Conservation (phyloP, 2,888 invertebrate species). For the Cheilosia scutellata region DNA sequence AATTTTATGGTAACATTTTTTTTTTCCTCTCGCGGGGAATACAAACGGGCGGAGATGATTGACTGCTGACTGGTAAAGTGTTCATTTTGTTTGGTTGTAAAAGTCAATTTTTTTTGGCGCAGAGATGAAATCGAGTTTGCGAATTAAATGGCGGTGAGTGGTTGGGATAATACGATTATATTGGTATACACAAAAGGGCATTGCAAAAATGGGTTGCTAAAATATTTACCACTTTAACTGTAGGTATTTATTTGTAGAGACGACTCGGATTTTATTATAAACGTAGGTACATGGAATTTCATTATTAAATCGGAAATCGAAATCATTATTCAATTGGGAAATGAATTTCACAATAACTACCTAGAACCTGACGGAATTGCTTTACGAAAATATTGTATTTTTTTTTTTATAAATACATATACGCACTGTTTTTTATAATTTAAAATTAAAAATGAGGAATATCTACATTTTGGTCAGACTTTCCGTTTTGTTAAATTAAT, state of each 20-base stretch:
- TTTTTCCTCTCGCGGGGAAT: slow-evolving; percentile 6
- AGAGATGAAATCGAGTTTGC: slow-evolving; percentile 14
- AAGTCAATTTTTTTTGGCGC: slow-evolving; percentile 1
- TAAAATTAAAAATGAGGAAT: too few relatives aligned
- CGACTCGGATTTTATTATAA: too few relatives aligned
- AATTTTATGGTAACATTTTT: slow-evolving; percentile 33
- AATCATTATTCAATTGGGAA: slow-evolving; percentile 27
- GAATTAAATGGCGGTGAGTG: slow-evolving; percentile 16
- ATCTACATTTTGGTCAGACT: too few relatives aligned
- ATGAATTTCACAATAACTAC: slow-evolving; percentile 6
- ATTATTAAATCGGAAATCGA: slow-evolving; percentile 26
- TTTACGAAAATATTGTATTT: not conserved
- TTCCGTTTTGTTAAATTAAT: too few relatives aligned
- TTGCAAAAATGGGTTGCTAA: too few relatives aligned
- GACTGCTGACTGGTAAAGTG: slow-evolving; percentile 26
- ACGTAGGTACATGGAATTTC: slow-evolving; percentile 3
- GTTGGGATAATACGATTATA: not conserved
- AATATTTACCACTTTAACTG: too few relatives aligned
- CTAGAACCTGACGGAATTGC: too few relatives aligned
- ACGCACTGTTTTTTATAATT: too few relatives aligned
- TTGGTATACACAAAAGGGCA: too few relatives aligned
- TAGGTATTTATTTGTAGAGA: too few relatives aligned
- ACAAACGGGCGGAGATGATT: slow-evolving; percentile 13
- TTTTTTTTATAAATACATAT: not conserved
- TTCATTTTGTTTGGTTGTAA: slow-evolving; percentile 37